Evolutionary conservation across 2,797 vertebrate genomes (phyloP).

Genomic region (Sebastes minor): DNA sequence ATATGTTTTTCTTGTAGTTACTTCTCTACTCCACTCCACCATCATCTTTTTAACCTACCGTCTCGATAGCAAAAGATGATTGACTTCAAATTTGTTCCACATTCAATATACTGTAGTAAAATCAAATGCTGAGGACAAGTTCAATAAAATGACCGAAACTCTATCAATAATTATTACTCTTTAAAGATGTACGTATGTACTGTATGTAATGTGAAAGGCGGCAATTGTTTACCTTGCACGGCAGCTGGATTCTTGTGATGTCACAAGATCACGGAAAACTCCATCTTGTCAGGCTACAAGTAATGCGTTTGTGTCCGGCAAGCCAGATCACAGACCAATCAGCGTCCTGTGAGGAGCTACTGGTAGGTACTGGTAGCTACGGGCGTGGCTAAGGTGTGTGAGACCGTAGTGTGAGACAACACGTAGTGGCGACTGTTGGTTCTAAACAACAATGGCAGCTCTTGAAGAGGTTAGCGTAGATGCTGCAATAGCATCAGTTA

Average conservation of each 20-base stretch:
- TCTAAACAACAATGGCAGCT: background rate
- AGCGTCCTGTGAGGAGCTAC: too few relatives aligned
- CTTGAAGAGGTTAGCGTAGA: background rate
- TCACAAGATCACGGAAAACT: too few relatives aligned
- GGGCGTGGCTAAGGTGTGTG: too few relatives aligned
- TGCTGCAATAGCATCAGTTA: background rate
- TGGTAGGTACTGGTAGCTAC: too few relatives aligned
- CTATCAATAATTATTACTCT: background rate
- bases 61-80: background rate
- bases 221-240: background rate
- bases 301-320: too few relatives aligned
- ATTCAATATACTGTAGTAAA: conserved; percentile 2
- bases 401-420: too few relatives aligned
- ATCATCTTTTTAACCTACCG: background rate
- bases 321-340: too few relatives aligned
- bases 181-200: background rate
- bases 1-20: background rate
- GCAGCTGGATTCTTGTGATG: too few relatives aligned
- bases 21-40: background rate
- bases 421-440: background rate
- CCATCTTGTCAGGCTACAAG: too few relatives aligned
- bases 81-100: conserved; percentile 29
- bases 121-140: conserved; percentile 5
- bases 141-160: background rate
- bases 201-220: background rate